A percentile compares a stretch with the other conserved stretches of the same genome.
Evolutionary conservation across 2,797 vertebrate genomes (phyloP).

Genomic region (Acanthurus leucopareius): DNA sequence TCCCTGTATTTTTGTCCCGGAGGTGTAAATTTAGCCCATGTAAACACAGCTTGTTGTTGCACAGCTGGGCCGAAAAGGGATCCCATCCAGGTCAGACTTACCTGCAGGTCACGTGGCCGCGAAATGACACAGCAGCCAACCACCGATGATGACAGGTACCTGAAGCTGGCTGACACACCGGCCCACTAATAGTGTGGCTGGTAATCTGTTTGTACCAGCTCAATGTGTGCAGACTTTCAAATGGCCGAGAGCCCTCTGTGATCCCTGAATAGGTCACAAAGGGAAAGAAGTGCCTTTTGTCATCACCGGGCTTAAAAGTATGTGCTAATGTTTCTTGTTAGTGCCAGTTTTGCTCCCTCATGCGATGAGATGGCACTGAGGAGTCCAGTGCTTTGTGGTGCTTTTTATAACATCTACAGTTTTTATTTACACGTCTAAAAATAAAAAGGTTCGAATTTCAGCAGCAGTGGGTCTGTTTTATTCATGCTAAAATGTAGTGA

Average conservation of each 20-base stretch:
- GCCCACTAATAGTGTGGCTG: slow-evolving; percentile 70
- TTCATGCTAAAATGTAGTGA: background rate
- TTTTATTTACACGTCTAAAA: background rate
- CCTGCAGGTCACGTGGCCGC: slow-evolving; percentile 63
- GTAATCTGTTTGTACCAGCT: slow-evolving; percentile 82
- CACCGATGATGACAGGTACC: slow-evolving; percentile 64
- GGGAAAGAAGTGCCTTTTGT: slow-evolving; percentile 59
- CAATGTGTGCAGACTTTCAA: slow-evolving; percentile 64
- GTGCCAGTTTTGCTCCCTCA: slow-evolving; percentile 57
- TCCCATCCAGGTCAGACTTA: slow-evolving; percentile 37
- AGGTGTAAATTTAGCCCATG: slow-evolving; percentile 73
- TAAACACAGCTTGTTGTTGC: slow-evolving; percentile 78
- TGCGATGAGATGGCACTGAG: slow-evolving; percentile 55
- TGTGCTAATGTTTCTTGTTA: slow-evolving; percentile 64
- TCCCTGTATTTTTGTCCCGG: slow-evolving; percentile 71
- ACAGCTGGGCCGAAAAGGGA: slow-evolving; percentile 33
- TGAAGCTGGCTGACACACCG: slow-evolving; percentile 69
- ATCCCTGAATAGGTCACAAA: slow-evolving; percentile 77
- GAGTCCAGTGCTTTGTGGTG: background rate
- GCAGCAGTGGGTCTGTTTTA: too few species aligned
- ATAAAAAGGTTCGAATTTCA: background rate
- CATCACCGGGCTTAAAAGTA: slow-evolving; percentile 66
- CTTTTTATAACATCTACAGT: background rate
- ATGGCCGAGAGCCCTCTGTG: slow-evolving; percentile 53
- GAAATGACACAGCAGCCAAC: slow-evolving; percentile 74